These are phyloP conservation scores for Neogobius melanostomus DNA, from an alignment of 2,113 vertebrate species.

Conservation along the genomic window DNA sequence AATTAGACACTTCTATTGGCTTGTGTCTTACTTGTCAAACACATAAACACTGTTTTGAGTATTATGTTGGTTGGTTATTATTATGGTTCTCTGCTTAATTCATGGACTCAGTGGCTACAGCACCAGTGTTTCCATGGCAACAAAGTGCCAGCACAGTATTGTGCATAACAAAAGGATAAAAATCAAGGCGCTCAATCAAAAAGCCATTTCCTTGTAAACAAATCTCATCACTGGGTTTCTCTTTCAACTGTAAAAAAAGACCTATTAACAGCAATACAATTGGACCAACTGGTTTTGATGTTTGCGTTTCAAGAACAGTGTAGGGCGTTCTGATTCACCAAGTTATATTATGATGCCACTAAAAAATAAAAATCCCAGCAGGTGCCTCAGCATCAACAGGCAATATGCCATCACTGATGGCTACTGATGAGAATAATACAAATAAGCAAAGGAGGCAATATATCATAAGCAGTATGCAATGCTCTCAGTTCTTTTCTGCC, in stretches of 20 bases:
- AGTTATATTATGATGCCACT: background rate
- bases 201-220: slow-evolving; percentile 47
- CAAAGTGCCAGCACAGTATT: slow-evolving; percentile 64
- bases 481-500: slow-evolving; percentile 70
- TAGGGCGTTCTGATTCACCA: slow-evolving; percentile 9
- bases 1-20: slow-evolving; percentile 53
- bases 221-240: slow-evolving; percentile 22
- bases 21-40: slow-evolving; percentile 39
- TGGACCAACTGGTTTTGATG: slow-evolving; percentile 1
- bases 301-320: slow-evolving; percentile 19
- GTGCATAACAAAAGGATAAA: slow-evolving; percentile 44
- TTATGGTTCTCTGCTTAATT: slow-evolving; percentile 61
- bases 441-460: slow-evolving; percentile 51
- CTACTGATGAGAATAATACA: slow-evolving; percentile 35
- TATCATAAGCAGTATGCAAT: slow-evolving; percentile 59
- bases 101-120: slow-evolving; percentile 58
- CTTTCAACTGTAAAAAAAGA: background rate
- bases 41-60: slow-evolving; percentile 10
- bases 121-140: slow-evolving; percentile 73
- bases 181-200: slow-evolving; percentile 36
- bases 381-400: slow-evolving; percentile 33
- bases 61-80: no score
- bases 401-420: slow-evolving; percentile 39
- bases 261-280: slow-evolving; percentile 10
- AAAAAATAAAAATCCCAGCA: background rate